Conservation (phyloP, 1,140 invertebrate genomes). For the Calephelis virginiensis region DNA sequence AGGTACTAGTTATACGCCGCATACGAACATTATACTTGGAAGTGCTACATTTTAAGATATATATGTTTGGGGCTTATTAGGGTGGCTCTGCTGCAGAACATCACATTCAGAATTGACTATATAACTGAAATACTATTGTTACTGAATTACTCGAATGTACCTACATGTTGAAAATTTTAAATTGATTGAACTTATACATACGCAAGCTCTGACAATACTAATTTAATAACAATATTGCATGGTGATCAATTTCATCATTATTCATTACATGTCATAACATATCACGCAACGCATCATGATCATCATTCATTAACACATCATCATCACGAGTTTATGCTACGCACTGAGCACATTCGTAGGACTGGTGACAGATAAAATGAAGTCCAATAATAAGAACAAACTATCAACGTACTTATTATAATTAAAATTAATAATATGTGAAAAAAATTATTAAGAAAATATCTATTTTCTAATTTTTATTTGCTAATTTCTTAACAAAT, state of each 20-base stretch:
- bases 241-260: neutral
- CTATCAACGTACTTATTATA: conserved; percentile 3
- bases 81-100: too few relatives aligned
- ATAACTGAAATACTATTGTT: neutral
- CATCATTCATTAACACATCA: neutral
- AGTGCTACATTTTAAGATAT: too few relatives aligned
- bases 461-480: too few relatives aligned
- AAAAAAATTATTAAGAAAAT: too few relatives aligned
- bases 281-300: neutral
- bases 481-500: too few relatives aligned
- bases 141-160: neutral
- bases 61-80: too few relatives aligned
- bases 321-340: neutral
- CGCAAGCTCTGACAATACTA: neutral
- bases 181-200: neutral
- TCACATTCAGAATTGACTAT: too few relatives aligned
- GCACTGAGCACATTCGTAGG: conserved; percentile 7
- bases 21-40: too few relatives aligned
- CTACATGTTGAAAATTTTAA: neutral
- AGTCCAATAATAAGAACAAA: neutral
- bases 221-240: neutral
- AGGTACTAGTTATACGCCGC: too few relatives aligned
- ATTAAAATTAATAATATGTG: neutral
- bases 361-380: conserved; percentile 13
- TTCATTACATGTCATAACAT: conserved; percentile 1